Conservation (phyloP, 2,797 vertebrate genomes). For the Epinephelus awoara region DNA sequence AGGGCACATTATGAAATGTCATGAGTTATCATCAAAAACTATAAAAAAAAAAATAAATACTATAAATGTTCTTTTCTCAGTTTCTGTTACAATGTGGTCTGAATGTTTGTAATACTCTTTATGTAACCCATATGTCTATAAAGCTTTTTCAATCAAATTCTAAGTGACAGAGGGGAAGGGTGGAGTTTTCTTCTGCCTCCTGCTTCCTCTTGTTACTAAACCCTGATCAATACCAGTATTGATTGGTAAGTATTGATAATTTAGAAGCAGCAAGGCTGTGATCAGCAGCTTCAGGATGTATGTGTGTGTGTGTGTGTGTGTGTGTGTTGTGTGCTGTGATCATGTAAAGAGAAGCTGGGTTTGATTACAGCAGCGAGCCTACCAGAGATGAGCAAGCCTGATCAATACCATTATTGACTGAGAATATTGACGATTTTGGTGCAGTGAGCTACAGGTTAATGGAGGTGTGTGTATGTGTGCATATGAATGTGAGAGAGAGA, state of each 20-base stretch:
- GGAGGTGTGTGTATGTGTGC: slow-evolving; percentile 1
- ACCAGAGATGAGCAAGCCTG: slow-evolving; percentile 54
- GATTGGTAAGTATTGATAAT: slow-evolving; percentile 51
- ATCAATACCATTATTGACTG: slow-evolving; percentile 50
- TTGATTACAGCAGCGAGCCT: slow-evolving; percentile 56
- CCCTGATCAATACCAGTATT: slow-evolving; percentile 46
- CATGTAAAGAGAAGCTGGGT: slow-evolving; percentile 50
- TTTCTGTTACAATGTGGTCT: neutral
- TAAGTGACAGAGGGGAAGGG: neutral
- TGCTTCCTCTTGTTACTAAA: slow-evolving; percentile 30
- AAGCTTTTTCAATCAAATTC: slow-evolving; percentile 9
- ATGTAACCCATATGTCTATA: neutral
- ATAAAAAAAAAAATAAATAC: too few species aligned
- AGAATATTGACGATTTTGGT: slow-evolving; percentile 50
- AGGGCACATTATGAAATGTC: neutral
- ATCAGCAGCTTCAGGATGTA: slow-evolving; percentile 66
- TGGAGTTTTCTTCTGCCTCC: neutral
- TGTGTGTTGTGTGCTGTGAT: slow-evolving; percentile 22
- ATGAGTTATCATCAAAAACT: neutral
- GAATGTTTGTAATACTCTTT: neutral
- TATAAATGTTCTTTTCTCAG: neutral
- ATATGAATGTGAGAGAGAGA: neutral
- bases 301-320: slow-evolving; percentile 27
- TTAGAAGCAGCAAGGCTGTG: slow-evolving; percentile 32
- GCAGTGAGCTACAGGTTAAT: slow-evolving; percentile 57